Evolutionary conservation across 2,797 vertebrate species (phyloP).

Genomic region (Typhlichthys eigenmanni): DNA sequence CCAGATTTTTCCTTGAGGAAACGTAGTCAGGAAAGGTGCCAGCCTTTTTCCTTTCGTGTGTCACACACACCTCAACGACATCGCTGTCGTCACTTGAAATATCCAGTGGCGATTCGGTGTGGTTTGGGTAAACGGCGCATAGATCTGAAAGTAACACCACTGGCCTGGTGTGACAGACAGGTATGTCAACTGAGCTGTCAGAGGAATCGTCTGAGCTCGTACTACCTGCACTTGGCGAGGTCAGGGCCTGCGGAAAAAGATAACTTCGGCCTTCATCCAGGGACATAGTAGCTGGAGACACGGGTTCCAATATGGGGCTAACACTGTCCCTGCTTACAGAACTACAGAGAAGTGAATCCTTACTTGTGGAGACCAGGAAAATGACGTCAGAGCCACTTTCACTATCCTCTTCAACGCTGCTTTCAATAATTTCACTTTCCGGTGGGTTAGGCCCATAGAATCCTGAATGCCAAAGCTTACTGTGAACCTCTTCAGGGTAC

Average conservation of each 20-base stretch:
- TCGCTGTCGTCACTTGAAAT: slow-evolving; percentile 75
- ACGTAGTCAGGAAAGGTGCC: background rate
- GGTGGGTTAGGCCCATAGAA: slow-evolving; percentile 54
- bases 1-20: slow-evolving; percentile 10
- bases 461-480: slow-evolving; percentile 59
- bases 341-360: slow-evolving; percentile 62
- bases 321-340: slow-evolving; percentile 59
- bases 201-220: slow-evolving; percentile 65
- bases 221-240: slow-evolving; percentile 63
- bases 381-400: slow-evolving; percentile 71
- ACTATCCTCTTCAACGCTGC: slow-evolving; percentile 63
- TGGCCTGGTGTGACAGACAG: slow-evolving; percentile 58
- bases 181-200: slow-evolving; percentile 64
- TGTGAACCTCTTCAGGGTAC: slow-evolving; percentile 50
- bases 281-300: slow-evolving; percentile 55
- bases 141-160: slow-evolving; percentile 67
- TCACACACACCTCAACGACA: slow-evolving; percentile 66
- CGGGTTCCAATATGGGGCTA: slow-evolving; percentile 52
- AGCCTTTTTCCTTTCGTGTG: slow-evolving; percentile 23
- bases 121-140: slow-evolving; percentile 30
- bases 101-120: slow-evolving; percentile 25
- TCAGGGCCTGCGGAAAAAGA: slow-evolving; percentile 59
- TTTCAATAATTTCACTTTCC: slow-evolving; percentile 33
- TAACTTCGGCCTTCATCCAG: slow-evolving; percentile 50
- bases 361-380: slow-evolving; percentile 62